These are phyloP conservation scores for Oedothorax gibbosus DNA, from an alignment of 1,140 invertebrate genomes.

Conservation along the genomic window DNA sequence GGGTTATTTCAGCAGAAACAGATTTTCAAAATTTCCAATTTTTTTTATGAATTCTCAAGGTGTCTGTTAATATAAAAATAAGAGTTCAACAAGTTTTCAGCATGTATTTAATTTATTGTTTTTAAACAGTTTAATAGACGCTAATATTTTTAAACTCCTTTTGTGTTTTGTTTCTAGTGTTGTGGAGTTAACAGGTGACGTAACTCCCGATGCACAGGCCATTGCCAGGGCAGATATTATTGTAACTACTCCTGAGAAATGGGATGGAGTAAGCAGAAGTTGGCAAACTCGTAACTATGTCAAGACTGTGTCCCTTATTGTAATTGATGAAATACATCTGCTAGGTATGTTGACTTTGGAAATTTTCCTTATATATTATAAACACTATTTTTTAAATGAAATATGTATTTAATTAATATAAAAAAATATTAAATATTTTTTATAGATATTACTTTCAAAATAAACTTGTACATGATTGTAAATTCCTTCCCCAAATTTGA, in stretches of 20 bases:
- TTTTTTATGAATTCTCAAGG: no score
- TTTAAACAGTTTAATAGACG: no score
- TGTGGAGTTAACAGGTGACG: constrained; percentile 96
- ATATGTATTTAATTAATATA: background rate
- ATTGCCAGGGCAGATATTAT: constrained; percentile 90
- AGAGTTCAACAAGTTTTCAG: no score
- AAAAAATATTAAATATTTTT: background rate
- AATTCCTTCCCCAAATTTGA: no score
- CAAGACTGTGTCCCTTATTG: constrained; percentile 88
- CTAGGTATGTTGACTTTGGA: constrained; percentile 78
- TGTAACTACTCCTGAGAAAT: constrained; percentile 99
- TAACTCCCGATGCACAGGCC: constrained; percentile 90
- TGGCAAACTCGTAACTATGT: constrained; percentile 98
- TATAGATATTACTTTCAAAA: background rate
- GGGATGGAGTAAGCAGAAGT: constrained; percentile 97
- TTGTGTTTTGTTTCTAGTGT: constrained; percentile 74
- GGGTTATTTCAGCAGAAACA: no score
- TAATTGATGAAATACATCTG: constrained; percentile 99
- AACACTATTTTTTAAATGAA: no score
- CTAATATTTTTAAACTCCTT: no score
- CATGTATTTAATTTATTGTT: no score
- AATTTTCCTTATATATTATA: no score
- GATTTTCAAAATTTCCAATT: no score
- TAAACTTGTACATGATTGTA: no score
- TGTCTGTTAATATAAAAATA: no score